These are phyloP conservation scores for Hyla sarda DNA, from an alignment of 2,113 vertebrate genomes.

Conservation along the genomic window DNA sequence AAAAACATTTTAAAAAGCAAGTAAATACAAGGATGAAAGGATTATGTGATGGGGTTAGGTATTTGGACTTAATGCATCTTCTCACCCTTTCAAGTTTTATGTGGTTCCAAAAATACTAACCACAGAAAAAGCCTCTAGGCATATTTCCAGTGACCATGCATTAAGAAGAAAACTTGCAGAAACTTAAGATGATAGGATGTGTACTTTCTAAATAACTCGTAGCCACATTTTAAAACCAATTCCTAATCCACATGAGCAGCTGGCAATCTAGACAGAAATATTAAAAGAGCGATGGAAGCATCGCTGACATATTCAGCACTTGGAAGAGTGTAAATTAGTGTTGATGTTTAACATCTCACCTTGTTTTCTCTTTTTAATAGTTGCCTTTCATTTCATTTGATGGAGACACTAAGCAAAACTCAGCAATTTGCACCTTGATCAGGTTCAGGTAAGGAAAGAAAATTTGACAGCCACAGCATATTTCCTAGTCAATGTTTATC, in stretches of 20 bases:
- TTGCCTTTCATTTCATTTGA: background rate
- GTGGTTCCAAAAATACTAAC: too few relatives aligned
- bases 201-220: too few relatives aligned
- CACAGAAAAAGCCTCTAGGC: too few relatives aligned
- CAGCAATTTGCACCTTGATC: background rate
- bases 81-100: too few relatives aligned
- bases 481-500: conserved; percentile 11
- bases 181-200: too few relatives aligned
- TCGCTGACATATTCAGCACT: background rate
- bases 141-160: too few relatives aligned
- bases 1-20: too few relatives aligned
- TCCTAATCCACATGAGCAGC: background rate
- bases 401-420: background rate
- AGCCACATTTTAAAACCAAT: background rate
- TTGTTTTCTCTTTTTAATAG: background rate
- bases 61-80: too few relatives aligned
- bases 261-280: background rate
- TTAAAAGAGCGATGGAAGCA: too few relatives aligned
- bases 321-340: background rate
- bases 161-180: too few relatives aligned
- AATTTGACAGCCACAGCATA: background rate
- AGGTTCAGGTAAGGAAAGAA: background rate
- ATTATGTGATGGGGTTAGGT: too few relatives aligned
- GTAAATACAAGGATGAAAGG: too few relatives aligned
- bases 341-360: background rate